Evolutionary conservation across 1,140 invertebrate species (phyloP), one percentile per base, ranked within the genome.

Genomic region (Leucophenga varia): DNA sequence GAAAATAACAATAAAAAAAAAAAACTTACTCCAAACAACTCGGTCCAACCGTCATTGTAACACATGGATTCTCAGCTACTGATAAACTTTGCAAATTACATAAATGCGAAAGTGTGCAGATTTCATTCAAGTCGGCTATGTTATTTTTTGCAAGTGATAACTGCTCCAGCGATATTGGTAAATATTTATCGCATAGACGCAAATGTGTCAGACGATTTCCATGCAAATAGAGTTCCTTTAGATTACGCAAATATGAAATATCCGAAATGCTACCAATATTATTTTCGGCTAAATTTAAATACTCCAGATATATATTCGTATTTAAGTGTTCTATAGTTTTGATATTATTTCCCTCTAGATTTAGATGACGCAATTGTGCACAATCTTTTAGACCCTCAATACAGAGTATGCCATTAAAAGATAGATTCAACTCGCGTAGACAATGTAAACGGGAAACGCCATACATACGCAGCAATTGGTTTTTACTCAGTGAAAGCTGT

Each of bases 321-420:
- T 89, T 86, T 38, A 95, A 77, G 77, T 92, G 89, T 65, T 94
- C 90, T 67, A 95, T 91, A 10, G 84, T 86, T 82, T 92, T 81
- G 28, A 88, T 82, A 52, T 79, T 81, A 52, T 82, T 82, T 42
- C 81, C 80, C 78, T 76, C 55, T 75, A 81, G 45, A 53, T 74
- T 77, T 18, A 95, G 78, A 60, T 87, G 87, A 64, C 86, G 85
- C 41, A 95, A 79, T 67, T 90, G 85, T 39, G 81, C 78, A 50
- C 94, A 80, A 21, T 94, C 89, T 74, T 90, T 91, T 6, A 95
- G 79, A 17, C 90, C 91, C 77, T 95, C 91, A 61, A 95, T 93
- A 19, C 86, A 87, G 6, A 91, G 79, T 49, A 95, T 91, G 39
- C 87, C 86, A 79, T 95, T 95, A 73, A 91, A 86, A 38, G 90